Evolutionary conservation across 2,888 invertebrate species (phyloP).

Genomic region (Nemapogon koenigi): DNA sequence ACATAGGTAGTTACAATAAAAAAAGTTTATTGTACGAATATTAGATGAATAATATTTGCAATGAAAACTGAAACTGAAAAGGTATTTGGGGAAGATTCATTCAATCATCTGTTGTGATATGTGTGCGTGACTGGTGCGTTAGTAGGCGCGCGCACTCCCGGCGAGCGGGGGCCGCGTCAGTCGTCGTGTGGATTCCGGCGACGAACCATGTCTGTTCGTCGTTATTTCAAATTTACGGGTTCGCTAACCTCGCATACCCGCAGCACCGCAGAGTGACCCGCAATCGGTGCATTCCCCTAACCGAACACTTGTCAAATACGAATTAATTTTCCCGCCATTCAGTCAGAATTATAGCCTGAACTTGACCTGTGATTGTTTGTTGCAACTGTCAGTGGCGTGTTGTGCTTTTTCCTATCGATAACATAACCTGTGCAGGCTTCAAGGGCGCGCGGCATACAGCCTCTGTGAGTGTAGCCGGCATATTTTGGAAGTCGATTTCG

Average conservation of each 20-base stretch:
- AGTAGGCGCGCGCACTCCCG: slow-evolving; percentile 12
- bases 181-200: slow-evolving; percentile 46
- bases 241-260: slow-evolving; percentile 35
- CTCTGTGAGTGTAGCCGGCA: slow-evolving; percentile 28
- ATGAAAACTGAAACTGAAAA: no score
- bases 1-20: no score
- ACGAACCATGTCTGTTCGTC: slow-evolving; percentile 29
- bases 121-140: neutral
- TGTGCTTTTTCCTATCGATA: slow-evolving; percentile 57
- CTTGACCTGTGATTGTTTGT: slow-evolving; percentile 58
- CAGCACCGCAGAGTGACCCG: slow-evolving; percentile 29
- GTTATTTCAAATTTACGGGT: slow-evolving; percentile 27
- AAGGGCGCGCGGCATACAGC: slow-evolving; percentile 47
- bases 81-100: no score
- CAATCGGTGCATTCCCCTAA: slow-evolving; percentile 21
- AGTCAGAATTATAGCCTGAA: slow-evolving; percentile 27
- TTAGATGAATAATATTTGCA: no score
- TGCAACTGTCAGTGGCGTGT: slow-evolving; percentile 58
- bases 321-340: slow-evolving; percentile 18
- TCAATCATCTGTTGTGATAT: neutral
- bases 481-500: slow-evolving; percentile 11
- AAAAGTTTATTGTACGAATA: no score
- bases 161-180: slow-evolving; percentile 24
- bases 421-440: slow-evolving; percentile 59
- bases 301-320: slow-evolving; percentile 18